Base-by-base conservation (phyloP, 2,888 invertebrate genomes). In the Epistrophe grossulariae region DNA sequence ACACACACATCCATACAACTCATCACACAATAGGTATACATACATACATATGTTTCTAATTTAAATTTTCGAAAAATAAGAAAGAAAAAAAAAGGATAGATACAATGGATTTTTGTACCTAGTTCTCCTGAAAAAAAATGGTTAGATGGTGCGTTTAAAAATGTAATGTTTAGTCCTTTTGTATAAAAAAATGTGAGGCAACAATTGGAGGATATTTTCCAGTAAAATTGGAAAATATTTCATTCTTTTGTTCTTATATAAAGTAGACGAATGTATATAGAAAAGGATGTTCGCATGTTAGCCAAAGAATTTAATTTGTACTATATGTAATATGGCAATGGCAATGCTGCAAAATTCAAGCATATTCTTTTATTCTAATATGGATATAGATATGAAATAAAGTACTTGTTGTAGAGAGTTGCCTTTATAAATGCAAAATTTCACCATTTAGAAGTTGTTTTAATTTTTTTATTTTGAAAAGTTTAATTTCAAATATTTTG, bases 121-220 rank as follows among this genome's bases (percentile, higher is more conserved):
- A 68, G 50, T 38, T 52, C 57, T 74, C 11, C 17, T 50, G 57
- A 55, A 59, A 73, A 60, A 60, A 73, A 60, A 60, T 7, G 35
- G 60, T 72, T 72, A 72, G 55, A 78, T 68, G 68, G 45, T 83
- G 73, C 73, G 73, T 83, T 70, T 50, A 73, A 83, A 79, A 79
- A 73, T 70, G 66, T 73, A 52, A 70, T 70, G 40, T 60, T 62
- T 68, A 52, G 73, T 79, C 73, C 83, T 84, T 79, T 74, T 79
- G 70, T 70, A 64, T 19, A 24, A 24, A 24, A 24, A 43, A 59
- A 43, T 38, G 35, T 2, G 15, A 50, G 59, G 19, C 48, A 79
- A 79, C 83, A 84, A 74, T 79, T 64, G 74, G 24, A 74, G 55
- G 55, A 55, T n/a, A n/a, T 62, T 74, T 79, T 66, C 43, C 19